Evolutionary conservation across 2,888 invertebrate species (phyloP), one percentile per base, ranked within the genome.

Genomic region (Sussaba pulchella): DNA sequence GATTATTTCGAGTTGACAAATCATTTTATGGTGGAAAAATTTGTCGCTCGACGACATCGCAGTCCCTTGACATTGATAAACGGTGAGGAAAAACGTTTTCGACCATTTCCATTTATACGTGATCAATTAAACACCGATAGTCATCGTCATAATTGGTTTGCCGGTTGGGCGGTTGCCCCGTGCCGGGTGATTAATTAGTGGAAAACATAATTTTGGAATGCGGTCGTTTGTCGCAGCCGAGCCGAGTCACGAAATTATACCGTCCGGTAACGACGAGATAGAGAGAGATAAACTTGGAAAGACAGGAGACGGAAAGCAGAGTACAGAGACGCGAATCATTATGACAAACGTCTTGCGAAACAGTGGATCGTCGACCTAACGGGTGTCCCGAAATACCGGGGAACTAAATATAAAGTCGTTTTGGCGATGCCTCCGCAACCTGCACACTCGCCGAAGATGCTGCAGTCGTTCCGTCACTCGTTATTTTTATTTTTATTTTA

Each of bases 331-430:
- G 67, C 36, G 63, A 69, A 41, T 69, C 80, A 63, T 81, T 75
- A 81, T 81, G 76, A 81, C 66, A 73, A 81, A 81, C 72, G 76
- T 81, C 80, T 76, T 70, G 61, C 63, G 72, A 76, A 71, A 80
- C 54, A 73, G 80, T 81, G 80, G 80, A 81, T 81, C 80, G 80
- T 81, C 80, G 80, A 81, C 80, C 80, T 81, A 81, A 76, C 80
- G 80, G 80, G 80, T 81, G 80, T 72, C 52, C 76, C 76, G 57
- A 81, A 81, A 81, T 81, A 81, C 64, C 76, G 69, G 72, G 76
- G 69, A 72, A 54, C 80, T 81, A 81, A 81, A 81, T 81, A 81
- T 81, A 81, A 81, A 76, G 72, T 76, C 63, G 73, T 74, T 67
- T 76, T 64, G 80, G 76, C 76, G 76, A 71, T 66, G 76, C 50